phyloP scores from a whole-genome alignment of 2,113 vertebrate species.

The Centropristis striata region DNA sequence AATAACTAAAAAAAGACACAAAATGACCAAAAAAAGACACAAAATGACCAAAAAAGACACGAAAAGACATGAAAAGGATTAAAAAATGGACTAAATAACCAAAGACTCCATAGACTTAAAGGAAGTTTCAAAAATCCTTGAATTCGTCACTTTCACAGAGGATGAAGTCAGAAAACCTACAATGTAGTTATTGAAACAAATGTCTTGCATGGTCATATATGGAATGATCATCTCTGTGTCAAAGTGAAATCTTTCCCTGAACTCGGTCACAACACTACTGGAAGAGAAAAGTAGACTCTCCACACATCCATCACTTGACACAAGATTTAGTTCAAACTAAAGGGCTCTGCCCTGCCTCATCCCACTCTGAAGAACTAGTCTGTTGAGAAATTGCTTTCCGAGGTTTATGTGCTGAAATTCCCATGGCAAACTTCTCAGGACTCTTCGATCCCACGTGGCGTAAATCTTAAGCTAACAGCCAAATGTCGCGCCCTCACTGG shows the following conservation, averaged over 20 bases:
- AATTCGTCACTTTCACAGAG: not conserved
- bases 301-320: not conserved
- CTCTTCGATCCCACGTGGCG: constrained; percentile 19
- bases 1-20: too few relatives aligned
- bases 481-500: not conserved
- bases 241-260: not conserved
- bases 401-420: constrained; percentile 23
- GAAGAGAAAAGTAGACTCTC: not conserved
- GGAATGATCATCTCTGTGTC: not conserved
- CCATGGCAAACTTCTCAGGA: constrained; percentile 19
- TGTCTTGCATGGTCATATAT: not conserved
- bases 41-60: too few relatives aligned
- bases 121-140: not conserved
- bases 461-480: constrained; percentile 27
- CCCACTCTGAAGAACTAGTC: not conserved
- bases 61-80: too few relatives aligned
- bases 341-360: not conserved
- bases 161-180: not conserved
- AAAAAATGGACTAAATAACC: too few relatives aligned
- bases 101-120: too few relatives aligned
- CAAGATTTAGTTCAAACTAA: constrained; percentile 5
- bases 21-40: too few relatives aligned
- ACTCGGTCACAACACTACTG: not conserved
- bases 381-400: constrained; percentile 7
- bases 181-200: too few relatives aligned